These are phyloP conservation scores for Aurelia aurita complex sp. Pacific DNA, from an alignment of 30 jellyfish, hydroid and myxozoan species.

Conservation along the genomic window DNA sequence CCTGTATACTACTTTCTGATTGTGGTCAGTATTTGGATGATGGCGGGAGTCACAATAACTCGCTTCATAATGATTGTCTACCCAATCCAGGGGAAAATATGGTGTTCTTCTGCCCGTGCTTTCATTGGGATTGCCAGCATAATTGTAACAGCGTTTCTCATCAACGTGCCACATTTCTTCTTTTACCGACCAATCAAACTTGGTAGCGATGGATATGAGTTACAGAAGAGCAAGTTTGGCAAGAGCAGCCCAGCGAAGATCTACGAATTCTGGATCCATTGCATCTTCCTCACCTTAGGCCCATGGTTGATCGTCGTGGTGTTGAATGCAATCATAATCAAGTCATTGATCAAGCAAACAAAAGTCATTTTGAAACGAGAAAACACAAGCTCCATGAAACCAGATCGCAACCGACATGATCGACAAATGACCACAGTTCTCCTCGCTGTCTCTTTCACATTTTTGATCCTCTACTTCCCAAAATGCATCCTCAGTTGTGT, in stretches of 20 bases:
- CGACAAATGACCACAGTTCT: slow-evolving; percentile 84
- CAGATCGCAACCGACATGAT: slow-evolving; percentile 71
- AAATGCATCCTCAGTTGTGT: slow-evolving; percentile 88
- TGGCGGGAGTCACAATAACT: slow-evolving; percentile 78
- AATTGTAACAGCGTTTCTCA: slow-evolving; percentile 42
- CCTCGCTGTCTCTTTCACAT: slow-evolving; percentile 81
- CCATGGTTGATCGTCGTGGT: slow-evolving; percentile 87
- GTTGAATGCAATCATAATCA: slow-evolving; percentile 67
- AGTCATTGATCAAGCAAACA: slow-evolving; percentile 55
- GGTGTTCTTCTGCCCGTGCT: slow-evolving; percentile 78
- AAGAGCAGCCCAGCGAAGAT: slow-evolving; percentile 64
- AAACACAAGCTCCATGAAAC: slow-evolving; percentile 44
- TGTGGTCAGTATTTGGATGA: slow-evolving; percentile 85
- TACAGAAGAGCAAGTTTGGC: slow-evolving; percentile 64
- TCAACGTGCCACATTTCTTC: slow-evolving; percentile 86
- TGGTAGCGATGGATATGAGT: slow-evolving; percentile 50
- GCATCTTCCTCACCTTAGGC: slow-evolving; percentile 75
- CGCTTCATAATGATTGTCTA: slow-evolving; percentile 79
- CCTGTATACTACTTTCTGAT: slow-evolving; percentile 78
- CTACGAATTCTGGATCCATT: slow-evolving; percentile 90
- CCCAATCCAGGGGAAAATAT: slow-evolving; percentile 70
- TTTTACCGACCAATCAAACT: slow-evolving; percentile 62
- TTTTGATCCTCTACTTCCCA: slow-evolving; percentile 73
- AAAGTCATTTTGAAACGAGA: slow-evolving; percentile 47
- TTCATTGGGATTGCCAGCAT: slow-evolving; percentile 64